phyloP scores from a whole-genome alignment of 2,113 vertebrate species.

The Oceanodroma tethys region DNA sequence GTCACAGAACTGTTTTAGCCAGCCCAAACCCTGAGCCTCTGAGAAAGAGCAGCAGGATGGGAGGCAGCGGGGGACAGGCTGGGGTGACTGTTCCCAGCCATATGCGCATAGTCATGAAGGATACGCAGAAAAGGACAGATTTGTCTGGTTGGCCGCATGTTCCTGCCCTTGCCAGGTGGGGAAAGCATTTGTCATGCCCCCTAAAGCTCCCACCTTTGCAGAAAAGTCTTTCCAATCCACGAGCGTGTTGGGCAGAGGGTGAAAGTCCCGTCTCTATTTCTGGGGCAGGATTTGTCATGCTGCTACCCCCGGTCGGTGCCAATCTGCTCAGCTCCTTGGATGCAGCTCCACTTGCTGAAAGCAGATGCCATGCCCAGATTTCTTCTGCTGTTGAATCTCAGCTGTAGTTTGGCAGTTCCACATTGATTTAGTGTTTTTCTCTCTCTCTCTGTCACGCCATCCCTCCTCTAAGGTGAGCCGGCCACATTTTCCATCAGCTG shows the following conservation, averaged over 20 bases:
- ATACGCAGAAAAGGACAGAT: not conserved
- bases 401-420: constrained; percentile 36
- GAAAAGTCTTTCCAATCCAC: not conserved
- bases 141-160: not conserved
- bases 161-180: constrained; percentile 16
- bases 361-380: constrained; percentile 41
- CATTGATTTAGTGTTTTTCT: constrained; percentile 18
- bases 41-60: not conserved
- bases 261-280: not conserved
- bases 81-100: not conserved
- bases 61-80: not conserved
- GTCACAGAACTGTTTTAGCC: not conserved
- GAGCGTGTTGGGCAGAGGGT: not conserved
- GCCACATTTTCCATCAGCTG: not conserved
- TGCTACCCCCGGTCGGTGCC: not conserved
- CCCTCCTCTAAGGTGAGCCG: constrained; percentile 38
- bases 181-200: not conserved
- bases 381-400: constrained; percentile 46
- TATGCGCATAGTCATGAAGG: not conserved
- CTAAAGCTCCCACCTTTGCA: not conserved
- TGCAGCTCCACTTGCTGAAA: not conserved
- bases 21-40: not conserved
- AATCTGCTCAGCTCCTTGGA: not conserved
- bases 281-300: not conserved
- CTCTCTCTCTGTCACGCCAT: not conserved